Evolutionary conservation across 2,797 vertebrate species (phyloP), one percentile per base, ranked within the genome.

Genomic region (Pseudopleuronectes americanus): DNA sequence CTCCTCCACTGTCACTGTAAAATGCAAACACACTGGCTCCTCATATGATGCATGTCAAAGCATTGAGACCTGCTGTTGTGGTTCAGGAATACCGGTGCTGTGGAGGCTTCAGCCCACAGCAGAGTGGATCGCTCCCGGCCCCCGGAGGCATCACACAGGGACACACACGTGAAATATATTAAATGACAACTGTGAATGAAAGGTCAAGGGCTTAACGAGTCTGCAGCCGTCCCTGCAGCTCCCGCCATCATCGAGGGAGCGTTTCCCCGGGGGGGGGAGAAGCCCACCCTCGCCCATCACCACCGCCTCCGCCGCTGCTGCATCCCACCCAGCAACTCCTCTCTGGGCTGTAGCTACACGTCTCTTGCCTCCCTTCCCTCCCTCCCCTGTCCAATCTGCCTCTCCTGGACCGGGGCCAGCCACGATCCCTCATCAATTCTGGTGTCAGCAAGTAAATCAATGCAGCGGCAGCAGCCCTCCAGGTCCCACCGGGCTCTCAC

Each of bases 401-500:
- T 88, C 84, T 74, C 69, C 84, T 91, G 90, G 87, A 91, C 82
- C 68, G 53, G 57, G 72, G 90, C 89, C 90, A 89, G 90, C 76
- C 77, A 26, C 72, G 74, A 92, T 92, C 91, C 91, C 89, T 92
- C 92, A 93, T 94, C 92, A 94, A 93, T 93, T 94, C 92, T 90
- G 87, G 84, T 93, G 92, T 94, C 93, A 92, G 92, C 88, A 71
- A 90, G 87, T 92, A 86, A 92, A 94, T 94, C 92, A 92, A 94
- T 94, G 90, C 90, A 86, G 84, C 78, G 75, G 87, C 87, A 74
- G 89, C 90, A 70, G 85, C 87, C 79, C 73, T 76, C 64, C 69
- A 4, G 61, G 79, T 90, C 92, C 85, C 90, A 81, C 62, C n/a
- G 81, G 90, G 84, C 74, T 73, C 74, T 65, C 76, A 71, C 36